phyloP scores from a whole-genome alignment of 2,888 invertebrate genomes.

The Diabrotica balteata region DNA sequence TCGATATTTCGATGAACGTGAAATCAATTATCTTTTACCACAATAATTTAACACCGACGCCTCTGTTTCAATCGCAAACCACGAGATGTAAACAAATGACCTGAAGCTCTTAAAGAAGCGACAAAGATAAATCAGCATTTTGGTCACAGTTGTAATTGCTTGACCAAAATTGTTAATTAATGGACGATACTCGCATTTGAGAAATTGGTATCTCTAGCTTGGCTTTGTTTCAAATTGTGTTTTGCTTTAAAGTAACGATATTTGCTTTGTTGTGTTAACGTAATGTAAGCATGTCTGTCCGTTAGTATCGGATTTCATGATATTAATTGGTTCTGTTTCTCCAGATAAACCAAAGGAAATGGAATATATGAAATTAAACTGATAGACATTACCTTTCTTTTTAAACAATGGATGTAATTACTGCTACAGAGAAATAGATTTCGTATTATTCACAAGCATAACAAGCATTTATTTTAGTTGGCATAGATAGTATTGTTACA shows the following conservation, averaged over 20 bases:
- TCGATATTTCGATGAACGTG: too few relatives aligned
- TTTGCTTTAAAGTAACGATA: slow-evolving; percentile 7
- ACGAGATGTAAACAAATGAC: background rate
- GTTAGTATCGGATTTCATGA: too few relatives aligned
- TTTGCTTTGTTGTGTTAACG: background rate
- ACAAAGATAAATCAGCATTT: slow-evolving; percentile 9
- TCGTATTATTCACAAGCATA: too few relatives aligned
- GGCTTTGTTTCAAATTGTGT: background rate
- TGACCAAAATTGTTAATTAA: slow-evolving; percentile 15
- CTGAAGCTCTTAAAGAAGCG: background rate
- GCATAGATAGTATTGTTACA: too few relatives aligned
- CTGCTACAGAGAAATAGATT: too few relatives aligned
- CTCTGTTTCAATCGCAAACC: background rate
- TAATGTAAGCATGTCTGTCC: too few relatives aligned
- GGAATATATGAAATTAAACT: too few relatives aligned
- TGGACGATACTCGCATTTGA: slow-evolving; percentile 8
- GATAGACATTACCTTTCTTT: too few relatives aligned
- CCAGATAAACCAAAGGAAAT: too few relatives aligned
- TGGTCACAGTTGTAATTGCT: slow-evolving; percentile 11
- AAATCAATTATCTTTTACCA: background rate
- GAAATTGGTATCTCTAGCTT: slow-evolving; percentile 16
- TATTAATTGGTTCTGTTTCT: too few relatives aligned
- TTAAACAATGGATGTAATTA: too few relatives aligned
- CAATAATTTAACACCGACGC: background rate
- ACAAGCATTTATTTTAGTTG: too few relatives aligned